A percentile compares a stretch with the other conserved stretches of the same genome.
phyloP scores from a whole-genome alignment of 2,113 vertebrate species.

The Zosterops lateralis region DNA sequence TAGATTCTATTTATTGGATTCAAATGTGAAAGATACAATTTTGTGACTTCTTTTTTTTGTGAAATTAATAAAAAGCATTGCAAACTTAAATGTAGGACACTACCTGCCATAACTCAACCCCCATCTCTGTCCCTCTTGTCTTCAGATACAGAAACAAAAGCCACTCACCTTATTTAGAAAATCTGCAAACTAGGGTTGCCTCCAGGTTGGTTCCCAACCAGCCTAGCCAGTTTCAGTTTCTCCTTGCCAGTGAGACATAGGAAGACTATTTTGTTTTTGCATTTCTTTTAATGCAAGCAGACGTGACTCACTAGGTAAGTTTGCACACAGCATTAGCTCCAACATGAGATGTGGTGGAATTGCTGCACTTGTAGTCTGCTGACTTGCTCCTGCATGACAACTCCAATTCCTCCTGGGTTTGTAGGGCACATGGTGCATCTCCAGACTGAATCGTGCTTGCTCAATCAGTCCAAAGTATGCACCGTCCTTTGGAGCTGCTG shows the following conservation, averaged over 20 bases:
- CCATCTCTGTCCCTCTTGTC: not conserved
- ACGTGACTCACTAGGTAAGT: not conserved
- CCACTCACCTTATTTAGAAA: not conserved
- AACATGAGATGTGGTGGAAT: not conserved
- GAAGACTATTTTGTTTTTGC: conserved; percentile 9
- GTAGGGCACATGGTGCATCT: not conserved
- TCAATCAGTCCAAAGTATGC: not conserved
- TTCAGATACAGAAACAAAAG: not conserved
- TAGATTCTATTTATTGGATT: not conserved
- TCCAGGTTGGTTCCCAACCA: conserved; percentile 32
- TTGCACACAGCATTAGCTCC: not conserved
- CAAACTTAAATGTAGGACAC: accelerated
- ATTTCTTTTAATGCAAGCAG: not conserved
- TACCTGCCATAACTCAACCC: not conserved
- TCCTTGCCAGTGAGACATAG: conserved; percentile 13
- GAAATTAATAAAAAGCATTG: not conserved
- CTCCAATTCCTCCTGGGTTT: not conserved
- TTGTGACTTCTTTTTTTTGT: not conserved
- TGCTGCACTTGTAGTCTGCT: not conserved
- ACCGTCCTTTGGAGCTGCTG: not conserved
- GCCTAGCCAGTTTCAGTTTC: conserved; percentile 23
- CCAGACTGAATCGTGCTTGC: not conserved
- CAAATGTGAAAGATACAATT: not conserved
- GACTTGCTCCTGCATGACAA: not conserved
- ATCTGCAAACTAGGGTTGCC: not conserved